phyloP scores from a whole-genome alignment of 2,113 vertebrate genomes.

The Corydoras sp. region DNA sequence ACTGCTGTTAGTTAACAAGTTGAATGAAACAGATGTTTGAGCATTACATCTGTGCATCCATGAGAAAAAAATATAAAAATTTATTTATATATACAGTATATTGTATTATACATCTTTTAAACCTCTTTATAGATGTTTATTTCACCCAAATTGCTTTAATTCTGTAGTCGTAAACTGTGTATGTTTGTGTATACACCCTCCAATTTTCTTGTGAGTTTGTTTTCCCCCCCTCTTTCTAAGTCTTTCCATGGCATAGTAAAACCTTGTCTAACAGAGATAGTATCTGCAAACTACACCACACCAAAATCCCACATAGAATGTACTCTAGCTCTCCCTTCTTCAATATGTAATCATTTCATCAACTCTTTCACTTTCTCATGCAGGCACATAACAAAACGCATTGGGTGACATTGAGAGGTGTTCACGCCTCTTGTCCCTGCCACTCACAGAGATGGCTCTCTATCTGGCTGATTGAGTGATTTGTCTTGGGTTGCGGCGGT shows the following conservation, averaged over 20 bases:
- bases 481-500: conserved; percentile 66
- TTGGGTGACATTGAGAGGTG: conserved; percentile 70
- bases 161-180: too few species aligned
- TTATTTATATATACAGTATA: too few species aligned
- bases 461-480: conserved; percentile 65
- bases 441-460: conserved; percentile 56
- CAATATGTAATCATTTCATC: conserved; percentile 75
- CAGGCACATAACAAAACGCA: conserved; percentile 69
- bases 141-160: too few species aligned
- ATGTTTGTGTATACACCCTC: too few species aligned
- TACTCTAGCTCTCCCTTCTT: conserved; percentile 43
- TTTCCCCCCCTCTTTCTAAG: conserved; percentile 25
- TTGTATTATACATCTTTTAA: too few species aligned
- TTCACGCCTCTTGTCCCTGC: conserved; percentile 65
- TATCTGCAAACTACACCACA: conserved; percentile 55
- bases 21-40: too few species aligned
- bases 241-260: conserved; percentile 57
- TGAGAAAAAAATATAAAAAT: too few species aligned
- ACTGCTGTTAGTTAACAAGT: too few species aligned
- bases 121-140: too few species aligned
- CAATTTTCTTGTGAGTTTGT: not conserved
- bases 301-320: conserved; percentile 43
- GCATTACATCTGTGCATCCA: too few species aligned
- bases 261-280: conserved; percentile 64
- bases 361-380: conserved; percentile 64